Conservation (phyloP, 2,888 invertebrate genomes). For the Macroteleia sp. region DNA sequence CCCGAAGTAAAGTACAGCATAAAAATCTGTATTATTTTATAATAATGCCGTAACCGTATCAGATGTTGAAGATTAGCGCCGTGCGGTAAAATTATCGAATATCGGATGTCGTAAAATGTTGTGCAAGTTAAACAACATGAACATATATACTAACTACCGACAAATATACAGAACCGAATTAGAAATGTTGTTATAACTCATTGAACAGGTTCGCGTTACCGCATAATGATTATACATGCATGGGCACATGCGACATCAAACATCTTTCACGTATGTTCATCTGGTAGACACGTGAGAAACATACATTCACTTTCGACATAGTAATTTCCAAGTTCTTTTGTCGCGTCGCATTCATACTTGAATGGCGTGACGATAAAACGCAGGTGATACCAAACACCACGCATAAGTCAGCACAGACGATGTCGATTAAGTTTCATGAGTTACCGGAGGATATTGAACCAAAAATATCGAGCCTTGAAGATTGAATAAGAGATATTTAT, state of each 20-base stretch:
- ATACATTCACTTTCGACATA: slow-evolving; percentile 31
- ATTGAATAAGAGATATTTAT: slow-evolving; percentile 55
- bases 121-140: no score
- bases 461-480: slow-evolving; percentile 41
- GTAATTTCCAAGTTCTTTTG: slow-evolving; percentile 43
- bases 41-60: no score
- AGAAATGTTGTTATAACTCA: neutral
- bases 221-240: slow-evolving; percentile 12
- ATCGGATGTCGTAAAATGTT: no score
- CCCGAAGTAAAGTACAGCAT: no score
- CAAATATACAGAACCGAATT: no score
- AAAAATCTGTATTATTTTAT: no score
- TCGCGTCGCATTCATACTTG: slow-evolving; percentile 36
- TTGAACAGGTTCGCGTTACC: neutral
- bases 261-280: slow-evolving; percentile 18
- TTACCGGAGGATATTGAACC: slow-evolving; percentile 42
- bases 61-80: no score
- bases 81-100: no score
- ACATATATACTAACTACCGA: no score
- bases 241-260: neutral
- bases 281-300: slow-evolving; percentile 13
- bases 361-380: slow-evolving; percentile 49
- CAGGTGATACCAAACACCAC: slow-evolving; percentile 46
- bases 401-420: slow-evolving; percentile 47
- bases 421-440: slow-evolving; percentile 53